Evolutionary conservation across 1,140 invertebrate species (phyloP).

Genomic region (Coptotermes formosanus): DNA sequence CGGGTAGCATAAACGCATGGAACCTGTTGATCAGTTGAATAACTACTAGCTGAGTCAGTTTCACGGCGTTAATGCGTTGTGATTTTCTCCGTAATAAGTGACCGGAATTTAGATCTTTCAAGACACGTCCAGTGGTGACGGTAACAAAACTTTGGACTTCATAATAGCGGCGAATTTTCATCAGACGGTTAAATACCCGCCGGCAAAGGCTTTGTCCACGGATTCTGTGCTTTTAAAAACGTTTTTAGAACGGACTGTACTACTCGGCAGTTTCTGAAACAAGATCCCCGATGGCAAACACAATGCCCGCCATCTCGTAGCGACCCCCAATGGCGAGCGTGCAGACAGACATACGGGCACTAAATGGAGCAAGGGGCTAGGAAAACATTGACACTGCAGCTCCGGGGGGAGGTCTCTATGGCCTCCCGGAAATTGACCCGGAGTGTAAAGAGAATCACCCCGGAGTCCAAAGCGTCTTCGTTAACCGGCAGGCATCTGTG

Average conservation of each 20-base stretch:
- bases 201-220: no score
- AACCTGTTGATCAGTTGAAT: no score
- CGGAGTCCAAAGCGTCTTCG: not conserved
- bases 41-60: no score
- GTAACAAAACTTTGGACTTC: no score
- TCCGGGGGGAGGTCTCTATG: not conserved
- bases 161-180: no score
- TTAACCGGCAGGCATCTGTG: not conserved
- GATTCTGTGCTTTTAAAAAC: no score
- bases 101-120: no score
- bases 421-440: not conserved
- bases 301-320: not conserved
- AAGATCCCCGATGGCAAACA: not conserved
- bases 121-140: no score
- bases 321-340: not conserved
- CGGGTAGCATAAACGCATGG: no score
- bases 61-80: no score
- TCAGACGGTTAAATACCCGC: no score
- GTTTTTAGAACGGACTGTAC: not conserved
- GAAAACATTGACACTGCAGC: slow-evolving; percentile 8
- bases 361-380: slow-evolving; percentile 9
- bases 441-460: slow-evolving; percentile 18
- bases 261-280: not conserved
- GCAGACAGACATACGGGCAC: not conserved
- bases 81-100: no score